Evolutionary conservation across 2,113 vertebrate species (phyloP).

Genomic region (Acanthisitta chloris): DNA sequence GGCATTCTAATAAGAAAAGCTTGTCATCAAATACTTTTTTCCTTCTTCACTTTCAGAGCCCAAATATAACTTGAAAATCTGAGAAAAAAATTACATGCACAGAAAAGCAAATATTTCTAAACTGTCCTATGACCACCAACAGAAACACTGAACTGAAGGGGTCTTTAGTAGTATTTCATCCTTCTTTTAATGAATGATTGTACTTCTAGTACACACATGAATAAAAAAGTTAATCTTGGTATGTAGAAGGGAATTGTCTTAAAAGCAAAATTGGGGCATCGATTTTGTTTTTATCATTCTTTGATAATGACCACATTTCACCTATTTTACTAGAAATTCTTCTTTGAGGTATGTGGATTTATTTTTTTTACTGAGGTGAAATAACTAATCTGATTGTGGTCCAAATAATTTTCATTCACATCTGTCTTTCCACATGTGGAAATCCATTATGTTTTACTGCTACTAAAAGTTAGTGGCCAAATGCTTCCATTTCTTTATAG

Average conservation of each 20-base stretch:
- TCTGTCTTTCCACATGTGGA: neutral
- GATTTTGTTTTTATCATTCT: neutral
- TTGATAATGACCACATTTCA: neutral
- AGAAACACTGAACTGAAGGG: neutral
- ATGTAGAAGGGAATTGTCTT: neutral
- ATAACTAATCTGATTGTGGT: neutral
- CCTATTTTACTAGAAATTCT: neutral
- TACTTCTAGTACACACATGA: neutral
- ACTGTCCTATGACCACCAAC: neutral
- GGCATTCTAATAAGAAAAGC: neutral
- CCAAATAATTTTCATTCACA: neutral
- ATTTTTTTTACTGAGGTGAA: neutral
- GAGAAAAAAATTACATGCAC: neutral
- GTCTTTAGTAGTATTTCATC: neutral
- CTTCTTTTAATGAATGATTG: neutral
- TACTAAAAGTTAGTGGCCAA: neutral
- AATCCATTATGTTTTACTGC: neutral
- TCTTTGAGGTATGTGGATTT: neutral
- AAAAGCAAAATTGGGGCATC: neutral
- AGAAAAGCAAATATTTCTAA: neutral
- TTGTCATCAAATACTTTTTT: constrained; percentile 6
- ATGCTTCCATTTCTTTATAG: neutral
- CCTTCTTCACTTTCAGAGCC: neutral
- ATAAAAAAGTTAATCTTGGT: neutral
- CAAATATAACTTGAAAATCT: neutral